phyloP scores from a whole-genome alignment of 2,797 vertebrate genomes.

The Sebastes alutus region DNA sequence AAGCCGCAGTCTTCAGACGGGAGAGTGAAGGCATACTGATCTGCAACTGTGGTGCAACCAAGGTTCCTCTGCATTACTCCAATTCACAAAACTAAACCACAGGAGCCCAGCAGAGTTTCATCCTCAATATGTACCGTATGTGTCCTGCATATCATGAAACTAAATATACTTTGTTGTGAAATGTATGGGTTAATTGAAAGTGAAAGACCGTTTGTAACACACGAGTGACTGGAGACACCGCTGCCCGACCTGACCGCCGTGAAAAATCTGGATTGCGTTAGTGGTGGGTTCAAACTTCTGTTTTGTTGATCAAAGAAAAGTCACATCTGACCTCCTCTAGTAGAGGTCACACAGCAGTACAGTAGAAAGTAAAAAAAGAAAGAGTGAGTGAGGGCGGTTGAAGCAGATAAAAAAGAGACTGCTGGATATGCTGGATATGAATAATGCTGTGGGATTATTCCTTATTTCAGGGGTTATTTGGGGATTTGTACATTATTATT shows the following conservation, averaged over 20 bases:
- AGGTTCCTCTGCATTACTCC: conserved; percentile 40
- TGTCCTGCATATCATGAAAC: conserved; percentile 8
- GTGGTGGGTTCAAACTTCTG: conserved; percentile 22
- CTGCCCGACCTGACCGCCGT: conserved; percentile 18
- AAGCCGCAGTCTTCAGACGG: conserved; percentile 62
- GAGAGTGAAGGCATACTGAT: conserved; percentile 51
- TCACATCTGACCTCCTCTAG: conserved; percentile 16
- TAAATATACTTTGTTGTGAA: conserved; percentile 46
- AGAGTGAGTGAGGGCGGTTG: not conserved
- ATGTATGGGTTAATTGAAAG: conserved; percentile 49
- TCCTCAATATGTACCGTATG: not conserved
- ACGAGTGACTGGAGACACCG: conserved; percentile 18
- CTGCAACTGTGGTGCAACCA: conserved; percentile 40
- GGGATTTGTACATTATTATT: too few species aligned
- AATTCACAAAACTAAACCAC: conserved; percentile 62
- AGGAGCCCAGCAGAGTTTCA: conserved; percentile 6
- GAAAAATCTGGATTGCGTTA: conserved; percentile 63
- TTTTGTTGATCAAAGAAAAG: conserved; percentile 42
- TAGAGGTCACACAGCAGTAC: conserved; percentile 13
- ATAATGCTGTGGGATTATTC: too few species aligned
- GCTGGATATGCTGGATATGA: not conserved
- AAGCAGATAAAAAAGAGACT: not conserved
- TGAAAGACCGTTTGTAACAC: conserved; percentile 43
- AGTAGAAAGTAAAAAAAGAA: not conserved
- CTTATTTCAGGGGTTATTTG: too few species aligned